Percentiles rank a stretch among this genome's conserved stretches.
Conservation (phyloP, 1,140 invertebrate genomes). For the Drosophila pruinosa region DNA sequence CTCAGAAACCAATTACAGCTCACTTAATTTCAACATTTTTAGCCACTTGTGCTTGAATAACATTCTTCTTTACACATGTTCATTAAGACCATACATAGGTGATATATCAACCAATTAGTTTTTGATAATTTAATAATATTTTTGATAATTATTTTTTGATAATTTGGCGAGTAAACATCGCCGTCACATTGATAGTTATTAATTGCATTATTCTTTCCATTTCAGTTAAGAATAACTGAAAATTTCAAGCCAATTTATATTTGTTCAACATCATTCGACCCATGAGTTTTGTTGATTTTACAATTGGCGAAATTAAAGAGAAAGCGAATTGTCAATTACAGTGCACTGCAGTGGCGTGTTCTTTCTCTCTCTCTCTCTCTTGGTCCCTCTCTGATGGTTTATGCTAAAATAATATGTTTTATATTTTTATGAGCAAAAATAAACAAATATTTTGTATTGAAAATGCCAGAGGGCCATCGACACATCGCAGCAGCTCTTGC, state of each 20-base stretch:
- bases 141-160: too few relatives aligned
- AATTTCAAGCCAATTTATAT: neutral
- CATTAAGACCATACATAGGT: too few relatives aligned
- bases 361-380: neutral
- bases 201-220: too few relatives aligned
- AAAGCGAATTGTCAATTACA: constrained; percentile 9
- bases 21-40: neutral
- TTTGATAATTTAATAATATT: too few relatives aligned
- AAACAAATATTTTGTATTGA: constrained; percentile 61
- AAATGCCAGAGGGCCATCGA: constrained; percentile 42
- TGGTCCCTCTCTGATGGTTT: constrained; percentile 19
- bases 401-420: constrained; percentile 35
- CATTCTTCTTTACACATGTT: too few relatives aligned
- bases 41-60: neutral
- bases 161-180: too few relatives aligned
- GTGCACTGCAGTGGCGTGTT: neutral
- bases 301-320: neutral
- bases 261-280: neutral
- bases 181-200: too few relatives aligned
- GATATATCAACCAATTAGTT: too few relatives aligned
- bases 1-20: constrained; percentile 1
- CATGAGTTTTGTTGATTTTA: neutral
- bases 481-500: neutral
- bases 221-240: too few relatives aligned
- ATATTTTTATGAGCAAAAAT: constrained; percentile 48